phyloP scores from a whole-genome alignment of 2,888 invertebrate species.

The Caenorhabditis sp. region DNA sequence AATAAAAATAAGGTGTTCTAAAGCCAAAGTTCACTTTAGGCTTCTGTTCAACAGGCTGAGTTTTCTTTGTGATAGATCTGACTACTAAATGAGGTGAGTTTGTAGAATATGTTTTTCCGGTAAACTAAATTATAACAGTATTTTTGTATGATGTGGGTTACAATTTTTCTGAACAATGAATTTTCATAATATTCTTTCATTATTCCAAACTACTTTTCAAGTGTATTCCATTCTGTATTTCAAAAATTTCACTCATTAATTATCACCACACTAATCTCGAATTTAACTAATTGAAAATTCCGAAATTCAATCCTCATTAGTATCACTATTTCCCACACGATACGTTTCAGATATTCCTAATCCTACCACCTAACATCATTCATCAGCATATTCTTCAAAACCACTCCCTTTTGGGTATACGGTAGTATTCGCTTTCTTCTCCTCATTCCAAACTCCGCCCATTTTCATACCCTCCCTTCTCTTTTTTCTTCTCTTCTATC shows the following conservation, averaged over 20 bases:
- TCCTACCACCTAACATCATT: constrained; percentile 15
- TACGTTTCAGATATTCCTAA: constrained; percentile 8
- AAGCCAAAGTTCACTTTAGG: too few species aligned
- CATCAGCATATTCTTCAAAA: constrained; percentile 37
- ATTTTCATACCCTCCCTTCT: constrained; percentile 13
- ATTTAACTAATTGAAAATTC: neutral
- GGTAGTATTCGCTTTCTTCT: constrained; percentile 32
- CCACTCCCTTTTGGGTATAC: constrained; percentile 14
- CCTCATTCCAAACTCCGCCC: constrained; percentile 17
- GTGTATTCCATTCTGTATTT: too few species aligned
- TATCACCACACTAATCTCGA: neutral
- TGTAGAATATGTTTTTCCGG: too few species aligned
- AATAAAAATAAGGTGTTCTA: too few species aligned
- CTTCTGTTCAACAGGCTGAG: too few species aligned
- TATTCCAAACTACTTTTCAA: too few species aligned
- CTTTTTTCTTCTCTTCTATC: constrained; percentile 16
- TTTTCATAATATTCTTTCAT: too few species aligned
- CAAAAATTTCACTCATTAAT: neutral
- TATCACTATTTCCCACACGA: constrained; percentile 22
- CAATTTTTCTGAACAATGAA: too few species aligned
- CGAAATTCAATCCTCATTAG: neutral
- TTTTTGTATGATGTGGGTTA: too few species aligned
- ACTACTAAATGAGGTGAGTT: too few species aligned
- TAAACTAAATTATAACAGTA: too few species aligned
- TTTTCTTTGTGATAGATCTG: too few species aligned